phyloP scores from a whole-genome alignment of 2,113 vertebrate genomes.

The Malurus elegans region DNA sequence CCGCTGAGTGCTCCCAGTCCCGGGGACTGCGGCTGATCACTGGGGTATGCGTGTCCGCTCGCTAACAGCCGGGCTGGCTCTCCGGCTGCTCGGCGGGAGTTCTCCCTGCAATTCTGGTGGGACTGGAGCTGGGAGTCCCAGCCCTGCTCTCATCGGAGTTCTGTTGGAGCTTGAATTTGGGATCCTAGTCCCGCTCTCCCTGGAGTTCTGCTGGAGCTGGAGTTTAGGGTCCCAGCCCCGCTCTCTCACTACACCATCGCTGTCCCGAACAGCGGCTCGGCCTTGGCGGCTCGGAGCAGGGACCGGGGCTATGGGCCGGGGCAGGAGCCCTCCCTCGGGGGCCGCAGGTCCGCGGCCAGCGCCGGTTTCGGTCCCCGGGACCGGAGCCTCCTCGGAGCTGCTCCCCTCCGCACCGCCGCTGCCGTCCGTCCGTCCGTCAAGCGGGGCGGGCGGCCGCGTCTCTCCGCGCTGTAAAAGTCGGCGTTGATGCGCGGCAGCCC shows the following conservation, averaged over 20 bases:
- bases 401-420: not conserved
- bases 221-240: not conserved
- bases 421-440: not conserved
- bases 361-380: not conserved
- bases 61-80: not conserved
- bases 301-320: not conserved
- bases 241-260: not conserved
- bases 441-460: not conserved
- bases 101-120: not conserved
- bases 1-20: not conserved
- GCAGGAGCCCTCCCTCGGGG: not conserved
- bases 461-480: constrained; percentile 66
- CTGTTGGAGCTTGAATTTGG: not conserved
- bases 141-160: not conserved
- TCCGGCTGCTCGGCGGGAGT: not conserved
- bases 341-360: not conserved
- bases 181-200: not conserved
- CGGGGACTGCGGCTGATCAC: not conserved
- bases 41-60: not conserved
- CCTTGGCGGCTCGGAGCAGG: not conserved
- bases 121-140: not conserved
- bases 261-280: not conserved
- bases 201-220: not conserved
- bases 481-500: constrained; percentile 67
- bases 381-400: not conserved